Base-by-base conservation (phyloP, 2,113 vertebrate genomes). In the Otolemur garnettii region DNA sequence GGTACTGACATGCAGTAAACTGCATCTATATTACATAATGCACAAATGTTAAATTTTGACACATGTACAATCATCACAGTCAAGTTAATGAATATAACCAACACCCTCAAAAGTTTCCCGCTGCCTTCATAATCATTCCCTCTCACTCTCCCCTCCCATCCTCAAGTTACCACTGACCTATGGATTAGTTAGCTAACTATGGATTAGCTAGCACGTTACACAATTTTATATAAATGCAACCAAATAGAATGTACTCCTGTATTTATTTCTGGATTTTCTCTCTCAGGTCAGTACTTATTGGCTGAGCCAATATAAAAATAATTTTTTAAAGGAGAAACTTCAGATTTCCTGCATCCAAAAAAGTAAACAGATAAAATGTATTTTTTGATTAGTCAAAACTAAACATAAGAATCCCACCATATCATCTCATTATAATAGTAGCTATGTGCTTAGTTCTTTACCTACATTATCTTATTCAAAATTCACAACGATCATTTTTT, bases 351-450 rank as follows among this genome's bases (percentile, higher is more conserved):
- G 55, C 35, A 96, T 35, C 22, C 91, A 87, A 60, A 89, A 74
- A 78, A 13, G 83, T 57, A 2, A 72, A 85, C 33, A 95, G 53
- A 77, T 86, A 71, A 90, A 88, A 75, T 45, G 45, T 87, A 28
- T 38, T 62, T 93, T 93, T 77, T 77, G 18, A 94, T 86, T 87
- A 90, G 69, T 53, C 59, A 90, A 91, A 80, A 92, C 28, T 80
- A 90, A 90, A 87, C 64, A 30, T 38, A 66, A 89, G 42, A 62
- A 89, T 53, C 72, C 69, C 59, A 81, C 57, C 35, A 42, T 80
- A 72, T 81, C 60, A 69, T 72, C 59, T 30, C 72, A 92, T 60
- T 71, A 45, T 60, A 55, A 78, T 18, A 71, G 45, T 77, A 90
- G 53, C 50, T 74, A 18, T 69, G 78, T 66, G 66, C 38, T 69